Percentiles rank a stretch among this genome's conserved stretches.
Conservation (phyloP, 92 coral and sea anemone genomes). For the Ricordea florida region DNA sequence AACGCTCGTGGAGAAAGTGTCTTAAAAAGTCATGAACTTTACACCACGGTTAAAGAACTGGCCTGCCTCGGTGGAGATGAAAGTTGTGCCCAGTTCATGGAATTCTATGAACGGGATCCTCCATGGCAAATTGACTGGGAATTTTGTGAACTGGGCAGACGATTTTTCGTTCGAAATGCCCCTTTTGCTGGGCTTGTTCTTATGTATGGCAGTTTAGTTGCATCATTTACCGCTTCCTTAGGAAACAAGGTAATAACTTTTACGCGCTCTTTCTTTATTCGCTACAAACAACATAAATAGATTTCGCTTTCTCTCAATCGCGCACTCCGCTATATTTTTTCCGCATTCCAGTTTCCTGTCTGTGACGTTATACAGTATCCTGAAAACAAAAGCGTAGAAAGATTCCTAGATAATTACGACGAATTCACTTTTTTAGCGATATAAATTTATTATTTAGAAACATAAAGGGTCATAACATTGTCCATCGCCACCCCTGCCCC, state of each 20-base stretch:
- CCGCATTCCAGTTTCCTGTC: no score
- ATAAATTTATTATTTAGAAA: no score
- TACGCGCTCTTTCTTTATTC: neutral
- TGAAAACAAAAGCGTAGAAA: no score
- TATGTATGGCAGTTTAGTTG: slow-evolving; percentile 54
- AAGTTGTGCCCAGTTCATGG: slow-evolving; percentile 13
- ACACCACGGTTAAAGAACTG: slow-evolving; percentile 14
- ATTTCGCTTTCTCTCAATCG: no score
- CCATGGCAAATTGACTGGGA: slow-evolving; percentile 34
- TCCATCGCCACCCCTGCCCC: no score
- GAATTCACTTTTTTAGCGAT: no score
- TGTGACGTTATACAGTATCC: no score
- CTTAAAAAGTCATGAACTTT: neutral
- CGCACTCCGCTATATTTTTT: no score
- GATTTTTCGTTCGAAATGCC: slow-evolving; percentile 54
- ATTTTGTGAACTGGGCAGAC: slow-evolving; percentile 22
- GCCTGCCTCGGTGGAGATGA: neutral
- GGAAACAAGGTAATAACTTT: slow-evolving; percentile 39
- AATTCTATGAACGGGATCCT: slow-evolving; percentile 39
- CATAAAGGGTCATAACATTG: no score
- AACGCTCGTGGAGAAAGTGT: slow-evolving; percentile 1
- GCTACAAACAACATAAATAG: no score
- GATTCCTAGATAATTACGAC: no score
- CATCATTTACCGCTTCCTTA: slow-evolving; percentile 30
- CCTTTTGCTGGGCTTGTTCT: slow-evolving; percentile 44